These are phyloP conservation scores for Gandaritis pyraliata DNA, from an alignment of 2,888 invertebrate species.

Conservation along the genomic window DNA sequence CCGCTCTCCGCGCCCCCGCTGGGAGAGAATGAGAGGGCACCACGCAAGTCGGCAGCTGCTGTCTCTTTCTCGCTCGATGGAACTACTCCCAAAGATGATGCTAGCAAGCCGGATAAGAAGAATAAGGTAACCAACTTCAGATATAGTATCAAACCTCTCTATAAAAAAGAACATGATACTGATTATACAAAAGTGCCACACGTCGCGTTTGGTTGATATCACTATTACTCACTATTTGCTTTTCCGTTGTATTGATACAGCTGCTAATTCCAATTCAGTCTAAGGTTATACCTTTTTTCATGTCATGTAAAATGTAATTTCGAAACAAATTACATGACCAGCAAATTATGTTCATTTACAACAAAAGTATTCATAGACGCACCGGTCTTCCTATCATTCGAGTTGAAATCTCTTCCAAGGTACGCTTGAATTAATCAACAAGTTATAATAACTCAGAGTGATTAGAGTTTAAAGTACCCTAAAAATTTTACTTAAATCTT, in stretches of 20 bases:
- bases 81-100: conserved; percentile 77
- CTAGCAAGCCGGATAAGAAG: conserved; percentile 86
- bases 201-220: too few species aligned
- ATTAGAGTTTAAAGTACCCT: too few species aligned
- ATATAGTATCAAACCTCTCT: too few species aligned
- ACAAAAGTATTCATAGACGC: background rate
- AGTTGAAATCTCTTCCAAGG: background rate
- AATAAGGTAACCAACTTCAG: conserved; percentile 85
- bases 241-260: conserved; percentile 8
- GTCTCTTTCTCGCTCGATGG: conserved; percentile 81
- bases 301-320: too few species aligned
- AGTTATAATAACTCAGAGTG: too few species aligned
- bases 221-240: background rate
- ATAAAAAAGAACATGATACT: too few species aligned
- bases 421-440: background rate
- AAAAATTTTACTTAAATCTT: too few species aligned
- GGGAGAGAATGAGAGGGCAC: conserved; percentile 75
- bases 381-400: background rate
- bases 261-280: background rate
- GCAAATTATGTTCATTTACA: background rate
- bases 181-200: too few species aligned
- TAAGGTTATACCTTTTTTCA: too few species aligned
- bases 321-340: background rate
- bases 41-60: conserved; percentile 70
- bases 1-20: conserved; percentile 83